Evolutionary conservation across 2,113 vertebrate genomes (phyloP).

Genomic region (Rhynchopsitta pachyrhyncha): DNA sequence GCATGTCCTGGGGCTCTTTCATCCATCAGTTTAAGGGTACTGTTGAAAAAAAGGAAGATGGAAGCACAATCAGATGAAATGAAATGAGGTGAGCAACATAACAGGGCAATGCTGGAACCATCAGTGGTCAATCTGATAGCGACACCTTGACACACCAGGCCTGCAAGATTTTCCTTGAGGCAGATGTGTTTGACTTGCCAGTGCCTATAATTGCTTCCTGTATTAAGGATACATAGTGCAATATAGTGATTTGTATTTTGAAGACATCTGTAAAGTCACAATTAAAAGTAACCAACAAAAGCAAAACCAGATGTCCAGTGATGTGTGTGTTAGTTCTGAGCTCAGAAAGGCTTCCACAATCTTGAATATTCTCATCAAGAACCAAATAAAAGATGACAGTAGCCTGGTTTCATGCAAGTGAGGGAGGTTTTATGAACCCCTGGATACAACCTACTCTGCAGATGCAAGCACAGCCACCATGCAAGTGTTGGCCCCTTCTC

Average conservation of each 20-base stretch:
- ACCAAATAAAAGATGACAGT: neutral
- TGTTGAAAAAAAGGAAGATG: neutral
- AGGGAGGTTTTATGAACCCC: neutral
- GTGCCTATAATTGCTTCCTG: neutral
- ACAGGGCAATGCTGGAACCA: neutral
- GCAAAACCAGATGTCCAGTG: neutral
- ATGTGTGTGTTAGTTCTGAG: neutral
- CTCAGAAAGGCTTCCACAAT: neutral
- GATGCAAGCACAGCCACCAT: neutral
- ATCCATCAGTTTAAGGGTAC: neutral
- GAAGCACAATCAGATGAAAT: neutral
- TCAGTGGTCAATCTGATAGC: neutral
- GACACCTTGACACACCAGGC: accelerated
- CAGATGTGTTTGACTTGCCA: neutral
- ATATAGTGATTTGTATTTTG: neutral
- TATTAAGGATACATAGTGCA: neutral
- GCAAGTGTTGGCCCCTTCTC: neutral
- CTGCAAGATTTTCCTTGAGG: neutral
- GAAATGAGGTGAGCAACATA: neutral
- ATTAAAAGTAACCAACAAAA: neutral
- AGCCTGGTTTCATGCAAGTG: neutral
- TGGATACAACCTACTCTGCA: neutral
- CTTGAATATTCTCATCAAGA: neutral
- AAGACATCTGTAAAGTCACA: neutral
- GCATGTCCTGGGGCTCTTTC: neutral